Conservation (phyloP, 2,888 invertebrate species). For the Rhorus exstirpatorius region DNA sequence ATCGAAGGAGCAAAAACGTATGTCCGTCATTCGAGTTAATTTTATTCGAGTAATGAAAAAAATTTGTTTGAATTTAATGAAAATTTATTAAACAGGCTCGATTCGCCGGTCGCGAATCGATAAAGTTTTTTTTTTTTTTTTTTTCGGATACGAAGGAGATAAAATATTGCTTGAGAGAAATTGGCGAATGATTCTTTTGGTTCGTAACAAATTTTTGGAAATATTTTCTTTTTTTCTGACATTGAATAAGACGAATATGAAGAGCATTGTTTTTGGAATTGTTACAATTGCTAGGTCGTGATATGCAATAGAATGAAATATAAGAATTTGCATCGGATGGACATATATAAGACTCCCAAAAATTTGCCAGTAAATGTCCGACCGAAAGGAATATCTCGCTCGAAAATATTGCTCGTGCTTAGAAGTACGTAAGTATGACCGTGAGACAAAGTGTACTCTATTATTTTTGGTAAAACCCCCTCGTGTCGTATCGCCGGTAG, state of each 20-base stretch:
- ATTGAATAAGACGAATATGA: background rate
- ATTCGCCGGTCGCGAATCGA: background rate
- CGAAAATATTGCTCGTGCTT: background rate
- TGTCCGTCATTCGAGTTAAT: constrained; percentile 30
- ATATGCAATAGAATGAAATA: background rate
- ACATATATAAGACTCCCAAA: too few relatives aligned
- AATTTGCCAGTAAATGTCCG: too few relatives aligned
- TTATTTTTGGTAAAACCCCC: constrained; percentile 16
- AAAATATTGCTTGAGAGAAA: background rate
- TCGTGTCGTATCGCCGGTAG: constrained; percentile 47
- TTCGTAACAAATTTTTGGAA: background rate
- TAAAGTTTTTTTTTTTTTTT: background rate
- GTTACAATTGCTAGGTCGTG: too few relatives aligned
- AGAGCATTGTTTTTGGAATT: background rate
- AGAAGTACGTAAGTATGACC: background rate
- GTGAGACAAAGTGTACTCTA: constrained; percentile 24
- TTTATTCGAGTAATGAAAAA: constrained; percentile 57
- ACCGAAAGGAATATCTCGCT: constrained; percentile 6
- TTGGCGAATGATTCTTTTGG: background rate
- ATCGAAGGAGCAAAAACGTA: constrained; percentile 44
- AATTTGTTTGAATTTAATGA: constrained; percentile 29
- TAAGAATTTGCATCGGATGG: too few relatives aligned
- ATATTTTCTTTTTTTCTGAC: background rate
- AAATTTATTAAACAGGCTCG: constrained; percentile 4
- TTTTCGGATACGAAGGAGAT: background rate